A percentile compares a stretch with the other conserved stretches of the same genome.
Conservation (phyloP, 2,797 vertebrate species). For the Lophius americanus region DNA sequence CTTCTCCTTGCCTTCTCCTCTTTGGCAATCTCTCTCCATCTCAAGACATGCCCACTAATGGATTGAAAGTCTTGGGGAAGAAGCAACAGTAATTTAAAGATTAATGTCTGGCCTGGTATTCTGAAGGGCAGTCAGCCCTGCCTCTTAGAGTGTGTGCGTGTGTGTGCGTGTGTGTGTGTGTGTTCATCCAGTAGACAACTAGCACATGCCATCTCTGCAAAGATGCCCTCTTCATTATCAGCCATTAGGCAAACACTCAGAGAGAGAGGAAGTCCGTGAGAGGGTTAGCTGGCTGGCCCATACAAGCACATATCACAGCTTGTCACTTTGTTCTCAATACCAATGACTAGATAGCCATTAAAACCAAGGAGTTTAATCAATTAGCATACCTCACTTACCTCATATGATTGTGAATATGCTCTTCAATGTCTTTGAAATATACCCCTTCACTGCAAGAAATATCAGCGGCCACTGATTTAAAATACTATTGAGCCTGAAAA, state of each 20-base stretch:
- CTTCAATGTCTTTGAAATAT: conserved; percentile 43
- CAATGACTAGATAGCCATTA: conserved; percentile 42
- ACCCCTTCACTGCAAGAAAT: conserved; percentile 14
- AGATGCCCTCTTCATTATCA: conserved; percentile 77
- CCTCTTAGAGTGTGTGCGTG: conserved; percentile 13
- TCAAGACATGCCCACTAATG: conserved; percentile 77
- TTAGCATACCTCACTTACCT: conserved; percentile 37
- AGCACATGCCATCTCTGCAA: conserved; percentile 67
- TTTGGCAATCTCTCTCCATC: conserved; percentile 72
- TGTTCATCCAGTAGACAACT: conserved; percentile 51
- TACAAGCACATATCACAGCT: conserved; percentile 60
- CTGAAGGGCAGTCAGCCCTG: conserved; percentile 75
- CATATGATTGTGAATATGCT: conserved; percentile 29
- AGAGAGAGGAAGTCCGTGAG: conserved; percentile 35
- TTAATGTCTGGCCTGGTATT: conserved; percentile 79
- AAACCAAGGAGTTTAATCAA: conserved; percentile 58
- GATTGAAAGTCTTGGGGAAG: conserved; percentile 81
- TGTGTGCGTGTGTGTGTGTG: conserved; percentile 18
- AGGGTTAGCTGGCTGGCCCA: conserved; percentile 60
- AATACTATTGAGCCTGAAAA: conserved; percentile 9
- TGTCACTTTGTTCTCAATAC: conserved; percentile 50
- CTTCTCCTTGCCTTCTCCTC: conserved; percentile 52
- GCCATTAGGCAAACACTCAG: conserved; percentile 70
- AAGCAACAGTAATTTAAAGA: conserved; percentile 83
- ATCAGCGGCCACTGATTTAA: conserved; percentile 1